These are phyloP conservation scores for Silurus meridionalis DNA, from an alignment of 2,113 vertebrate genomes.

Conservation along the genomic window DNA sequence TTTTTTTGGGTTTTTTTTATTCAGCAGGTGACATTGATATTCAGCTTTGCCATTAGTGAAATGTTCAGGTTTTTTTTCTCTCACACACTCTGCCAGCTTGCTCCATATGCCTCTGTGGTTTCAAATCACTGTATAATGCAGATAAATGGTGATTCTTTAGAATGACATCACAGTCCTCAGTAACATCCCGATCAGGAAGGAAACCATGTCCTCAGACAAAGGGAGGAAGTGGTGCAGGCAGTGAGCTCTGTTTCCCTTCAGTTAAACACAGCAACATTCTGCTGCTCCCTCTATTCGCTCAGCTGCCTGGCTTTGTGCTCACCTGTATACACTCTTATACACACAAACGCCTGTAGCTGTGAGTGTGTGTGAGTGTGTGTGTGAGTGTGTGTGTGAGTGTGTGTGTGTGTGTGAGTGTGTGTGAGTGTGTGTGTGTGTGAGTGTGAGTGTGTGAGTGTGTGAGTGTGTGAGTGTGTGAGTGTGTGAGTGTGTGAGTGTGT, in stretches of 20 bases:
- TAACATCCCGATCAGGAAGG: constrained; percentile 57
- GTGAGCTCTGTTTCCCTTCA: constrained; percentile 29
- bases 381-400: neutral
- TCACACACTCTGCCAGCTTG: neutral
- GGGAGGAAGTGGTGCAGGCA: constrained; percentile 64
- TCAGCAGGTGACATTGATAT: neutral
- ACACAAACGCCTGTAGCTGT: neutral
- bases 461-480: no score
- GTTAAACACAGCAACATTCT: constrained; percentile 26
- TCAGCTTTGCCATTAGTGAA: no score
- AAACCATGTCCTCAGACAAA: constrained; percentile 66
- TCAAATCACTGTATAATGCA: neutral
- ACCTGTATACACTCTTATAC: neutral
- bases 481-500: no score
- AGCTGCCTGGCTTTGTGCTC: neutral
- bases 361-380: neutral
- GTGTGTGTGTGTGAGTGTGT: neutral
- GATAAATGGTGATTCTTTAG: constrained; percentile 29
- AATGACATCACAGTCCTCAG: constrained; percentile 40
- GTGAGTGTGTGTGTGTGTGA: neutral
- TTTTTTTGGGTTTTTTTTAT: neutral
- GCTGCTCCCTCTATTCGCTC: constrained; percentile 6
- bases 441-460: neutral
- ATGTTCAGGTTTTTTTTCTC: neutral
- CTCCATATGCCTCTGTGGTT: neutral